These are phyloP conservation scores for Montipora cactus DNA, from an alignment of 64 coral and sea anemone genomes.

Conservation along the genomic window DNA sequence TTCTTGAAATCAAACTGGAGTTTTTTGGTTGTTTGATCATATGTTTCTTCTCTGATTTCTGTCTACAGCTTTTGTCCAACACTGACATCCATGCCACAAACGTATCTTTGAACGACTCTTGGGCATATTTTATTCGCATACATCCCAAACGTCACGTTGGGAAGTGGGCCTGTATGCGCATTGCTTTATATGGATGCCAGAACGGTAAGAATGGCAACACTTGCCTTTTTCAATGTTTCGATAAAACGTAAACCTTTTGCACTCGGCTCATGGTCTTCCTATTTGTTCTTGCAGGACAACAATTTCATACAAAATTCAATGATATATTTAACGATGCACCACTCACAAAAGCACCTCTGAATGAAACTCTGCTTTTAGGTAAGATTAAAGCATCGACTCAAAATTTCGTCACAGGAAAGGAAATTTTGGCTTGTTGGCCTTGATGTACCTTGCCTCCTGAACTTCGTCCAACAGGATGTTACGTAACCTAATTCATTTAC, in stretches of 20 bases:
- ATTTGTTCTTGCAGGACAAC: background rate
- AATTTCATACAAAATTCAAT: background rate
- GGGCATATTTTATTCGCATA: slow-evolving; percentile 22
- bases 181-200: slow-evolving; percentile 34
- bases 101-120: background rate
- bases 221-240: too few relatives aligned
- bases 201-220: background rate
- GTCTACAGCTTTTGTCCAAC: background rate
- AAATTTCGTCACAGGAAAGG: too few relatives aligned
- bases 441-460: too few relatives aligned
- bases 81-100: background rate
- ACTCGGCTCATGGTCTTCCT: too few relatives aligned
- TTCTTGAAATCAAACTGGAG: too few relatives aligned
- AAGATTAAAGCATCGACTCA: background rate
- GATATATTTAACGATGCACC: background rate
- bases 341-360: background rate
- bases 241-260: too few relatives aligned
- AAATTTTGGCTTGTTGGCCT: too few relatives aligned
- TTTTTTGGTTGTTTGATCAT: too few relatives aligned
- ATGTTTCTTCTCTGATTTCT: too few relatives aligned
- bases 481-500: too few relatives aligned
- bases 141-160: background rate
- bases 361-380: slow-evolving; percentile 27
- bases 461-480: too few relatives aligned
- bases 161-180: slow-evolving; percentile 15